Evolutionary conservation across 92 coral and sea anemone genomes (phyloP), one percentile per base, ranked within the genome.

Genomic region (Actinernus sp.): DNA sequence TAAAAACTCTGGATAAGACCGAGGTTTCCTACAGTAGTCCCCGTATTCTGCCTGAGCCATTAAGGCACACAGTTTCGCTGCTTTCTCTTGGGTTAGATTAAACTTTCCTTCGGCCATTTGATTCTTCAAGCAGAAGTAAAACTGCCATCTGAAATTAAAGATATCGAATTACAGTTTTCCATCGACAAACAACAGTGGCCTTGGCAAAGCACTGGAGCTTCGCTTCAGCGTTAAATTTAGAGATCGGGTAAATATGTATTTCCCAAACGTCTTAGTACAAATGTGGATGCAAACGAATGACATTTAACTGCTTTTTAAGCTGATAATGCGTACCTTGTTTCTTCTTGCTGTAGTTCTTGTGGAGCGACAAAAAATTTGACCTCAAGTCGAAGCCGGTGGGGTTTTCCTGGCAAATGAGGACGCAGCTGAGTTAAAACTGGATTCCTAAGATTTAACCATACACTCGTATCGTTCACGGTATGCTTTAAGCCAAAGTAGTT

Each of bases 341-440:
- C 91, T 73, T 95, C 97, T 65, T 95, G 99, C 58, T 95, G 99
- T 41, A 95, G 83, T 91, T 95, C 99, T 72, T 90, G 94, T 2
- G 99, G 99, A 31, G 92, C 92, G 49, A 95, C 97, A 60, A 87
- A 95, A 76, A 95, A 95, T 54, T 95, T 95, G 9, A 95, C 99
- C 55, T 91, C 99, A 23, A 95, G 91, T 36, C 95, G 97, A 60
- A 95, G 92, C 3, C 99, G 90, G 60, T 95, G 97, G 55, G 97
- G 99, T 84, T 95, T 95, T 45, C 97, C 95, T 23, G 99, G 92
- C 57, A 95, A 32, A 61, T 95, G 97, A 0, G 99, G 99, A 40
- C 99, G 92, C 56, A 90, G 92, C 76, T 95, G 99, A 54, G 99
- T 86, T 37, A 89, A 63, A 31, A 95, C 84, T 31, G 99, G 99